Base-by-base conservation (phyloP, 1,140 invertebrate species). In the Neoseiulus cucumeris region DNA sequence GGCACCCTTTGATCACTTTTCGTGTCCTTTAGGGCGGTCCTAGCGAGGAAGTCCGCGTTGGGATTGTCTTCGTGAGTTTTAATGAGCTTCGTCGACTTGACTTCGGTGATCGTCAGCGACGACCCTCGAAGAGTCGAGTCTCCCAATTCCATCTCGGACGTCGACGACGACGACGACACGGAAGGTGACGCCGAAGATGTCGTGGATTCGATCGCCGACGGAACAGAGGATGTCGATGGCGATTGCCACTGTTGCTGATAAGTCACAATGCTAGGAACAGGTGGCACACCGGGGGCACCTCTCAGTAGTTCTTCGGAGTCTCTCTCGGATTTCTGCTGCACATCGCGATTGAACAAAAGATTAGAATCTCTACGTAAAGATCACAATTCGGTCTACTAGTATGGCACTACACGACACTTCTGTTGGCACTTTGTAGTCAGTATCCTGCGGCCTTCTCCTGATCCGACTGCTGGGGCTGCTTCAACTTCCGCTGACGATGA, bases 1-100 rank as follows among this genome's bases (percentile, higher is more conserved):
- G 28, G n/a, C 25, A 55, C 59, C 68, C 68, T 59, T 45, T 68
- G 65, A 51, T 72, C 73, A 6, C 71, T 68, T 44, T 69, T 69
- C 17, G 75, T 66, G 65, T 75, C 73, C 22, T 76, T 70, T n/a
- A 76, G 69, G 25, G 74, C 74, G 67, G 74, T 71, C 28, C 87
- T 83, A 67, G 88, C 83, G 70, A 82, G 82, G 33, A 74, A 73
- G 42, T 74, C 73, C 64, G 86, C 85, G 12, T 80, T 80, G 66
- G 79, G 78, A 66, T 81, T 78, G 69, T 85, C 83, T 68, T 83
- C 82, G 70, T 82, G 80, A 74, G 81, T 80, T 71, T 86, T 82
- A 42, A 84, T 77, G 65, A 83, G 76, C 73, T 85, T 86, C 9
- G 68, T 66, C 42, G 72, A 73, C 44, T 72, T 68, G 25, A 73